Percentiles rank a stretch among this genome's conserved stretches.
These are phyloP conservation scores for Notodonta ziczac DNA, from an alignment of 2,888 invertebrate genomes.

Conservation along the genomic window DNA sequence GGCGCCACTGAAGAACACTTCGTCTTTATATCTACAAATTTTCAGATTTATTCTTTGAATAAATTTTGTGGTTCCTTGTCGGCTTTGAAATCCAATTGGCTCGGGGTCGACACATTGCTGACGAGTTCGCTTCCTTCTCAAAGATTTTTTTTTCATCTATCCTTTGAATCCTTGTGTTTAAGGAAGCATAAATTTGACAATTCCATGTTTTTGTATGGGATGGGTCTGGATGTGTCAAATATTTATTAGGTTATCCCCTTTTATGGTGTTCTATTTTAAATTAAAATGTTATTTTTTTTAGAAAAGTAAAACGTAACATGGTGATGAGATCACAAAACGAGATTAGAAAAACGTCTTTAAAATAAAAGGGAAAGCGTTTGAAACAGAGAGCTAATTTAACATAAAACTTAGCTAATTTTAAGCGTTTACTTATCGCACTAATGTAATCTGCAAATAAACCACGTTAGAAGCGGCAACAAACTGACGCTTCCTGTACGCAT, in stretches of 20 bases:
- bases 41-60: conserved; percentile 85
- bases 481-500: too few species aligned
- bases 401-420: too few species aligned
- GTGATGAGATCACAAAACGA: too few species aligned
- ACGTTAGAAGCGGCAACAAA: too few species aligned
- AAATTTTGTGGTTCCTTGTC: conserved; percentile 82
- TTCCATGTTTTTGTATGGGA: conserved; percentile 26
- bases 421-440: too few species aligned
- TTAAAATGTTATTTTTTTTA: conserved; percentile 7
- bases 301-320: not conserved
- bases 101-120: conserved; percentile 79
- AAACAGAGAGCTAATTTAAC: too few species aligned
- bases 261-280: conserved; percentile 10
- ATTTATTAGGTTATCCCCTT: conserved; percentile 19
- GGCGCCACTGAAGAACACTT: conserved; percentile 63
- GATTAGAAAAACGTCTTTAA: too few species aligned
- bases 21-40: conserved; percentile 82
- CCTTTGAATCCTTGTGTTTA: conserved; percentile 49
- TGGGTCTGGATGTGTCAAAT: conserved; percentile 20
- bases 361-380: too few species aligned
- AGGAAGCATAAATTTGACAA: conserved; percentile 40
- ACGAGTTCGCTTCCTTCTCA: conserved; percentile 73
- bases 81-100: conserved; percentile 85
- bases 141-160: conserved; percentile 58
- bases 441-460: too few species aligned